Conservation (phyloP, 2,113 vertebrate genomes). For the Oreochromis spilurus region DNA sequence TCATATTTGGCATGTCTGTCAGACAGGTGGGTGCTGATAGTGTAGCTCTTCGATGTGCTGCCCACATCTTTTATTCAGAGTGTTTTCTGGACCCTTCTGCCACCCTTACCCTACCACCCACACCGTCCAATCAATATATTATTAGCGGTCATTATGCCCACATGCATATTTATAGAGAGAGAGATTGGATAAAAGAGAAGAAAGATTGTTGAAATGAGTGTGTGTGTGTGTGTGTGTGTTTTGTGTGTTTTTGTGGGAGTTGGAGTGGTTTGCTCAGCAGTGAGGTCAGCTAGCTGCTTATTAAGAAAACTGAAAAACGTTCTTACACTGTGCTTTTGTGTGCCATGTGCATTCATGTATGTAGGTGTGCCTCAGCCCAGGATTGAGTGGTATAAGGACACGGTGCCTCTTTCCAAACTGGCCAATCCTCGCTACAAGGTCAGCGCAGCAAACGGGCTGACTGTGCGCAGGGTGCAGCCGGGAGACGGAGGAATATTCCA, state of each 20-base stretch:
- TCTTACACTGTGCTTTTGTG: not conserved
- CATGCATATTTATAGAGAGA: conserved; percentile 60
- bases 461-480: conserved; percentile 76
- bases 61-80: conserved; percentile 55
- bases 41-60: not conserved
- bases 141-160: conserved; percentile 55
- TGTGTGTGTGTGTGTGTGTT: not conserved
- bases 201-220: not conserved
- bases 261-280: not conserved
- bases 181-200: conserved; percentile 9
- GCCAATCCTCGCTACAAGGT: conserved; percentile 85
- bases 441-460: conserved; percentile 74
- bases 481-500: conserved; percentile 92
- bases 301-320: not conserved
- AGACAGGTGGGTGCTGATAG: conserved; percentile 23
- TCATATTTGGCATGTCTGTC: conserved; percentile 36
- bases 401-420: conserved; percentile 75
- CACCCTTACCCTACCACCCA: conserved; percentile 46
- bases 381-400: conserved; percentile 89
- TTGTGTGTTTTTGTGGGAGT: not conserved
- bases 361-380: conserved; percentile 83
- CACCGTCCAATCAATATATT: conserved; percentile 64
- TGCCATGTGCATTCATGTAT: not conserved
- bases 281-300: conserved; percentile 18
- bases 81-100: conserved; percentile 49